These are phyloP conservation scores for Syngnathus floridae DNA, from an alignment of 2,113 vertebrate genomes.

Conservation along the genomic window DNA sequence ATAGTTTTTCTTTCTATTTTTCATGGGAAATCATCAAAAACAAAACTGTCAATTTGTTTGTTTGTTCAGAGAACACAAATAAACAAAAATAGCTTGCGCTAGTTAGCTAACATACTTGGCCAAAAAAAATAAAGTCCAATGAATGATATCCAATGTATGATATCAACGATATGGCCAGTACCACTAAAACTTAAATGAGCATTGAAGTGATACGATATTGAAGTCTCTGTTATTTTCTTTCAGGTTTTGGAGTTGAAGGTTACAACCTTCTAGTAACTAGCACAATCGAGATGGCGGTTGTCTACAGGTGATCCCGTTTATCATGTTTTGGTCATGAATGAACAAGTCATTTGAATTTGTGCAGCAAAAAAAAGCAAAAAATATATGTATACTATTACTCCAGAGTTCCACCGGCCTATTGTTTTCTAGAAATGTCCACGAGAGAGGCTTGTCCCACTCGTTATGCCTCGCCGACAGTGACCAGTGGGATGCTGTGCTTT, in stretches of 20 bases:
- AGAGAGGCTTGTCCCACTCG: conserved; percentile 68
- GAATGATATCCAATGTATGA: background rate
- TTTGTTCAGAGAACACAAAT: no score
- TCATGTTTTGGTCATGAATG: background rate
- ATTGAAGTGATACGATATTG: background rate
- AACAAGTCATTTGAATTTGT: background rate
- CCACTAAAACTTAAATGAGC: background rate
- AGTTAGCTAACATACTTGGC: background rate
- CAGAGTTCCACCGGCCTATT: background rate
- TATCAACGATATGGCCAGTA: background rate
- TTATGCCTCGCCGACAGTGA: conserved; percentile 75
- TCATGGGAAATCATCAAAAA: no score
- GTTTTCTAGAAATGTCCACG: conserved; percentile 73
- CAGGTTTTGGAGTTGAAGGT: conserved; percentile 32
- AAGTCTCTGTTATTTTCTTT: conserved; percentile 1
- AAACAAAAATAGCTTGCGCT: no score
- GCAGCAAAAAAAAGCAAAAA: no score
- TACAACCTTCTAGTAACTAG: conserved; percentile 82
- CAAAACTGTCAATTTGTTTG: no score
- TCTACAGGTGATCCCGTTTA: conserved; percentile 73
- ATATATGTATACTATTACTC: no score
- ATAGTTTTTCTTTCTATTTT: background rate
- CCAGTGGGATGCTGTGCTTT: conserved; percentile 81
- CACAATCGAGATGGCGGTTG: conserved; percentile 80
- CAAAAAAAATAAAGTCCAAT: background rate